Conservation (phyloP, 2,888 invertebrate genomes). For the Protodeltote pygarga region DNA sequence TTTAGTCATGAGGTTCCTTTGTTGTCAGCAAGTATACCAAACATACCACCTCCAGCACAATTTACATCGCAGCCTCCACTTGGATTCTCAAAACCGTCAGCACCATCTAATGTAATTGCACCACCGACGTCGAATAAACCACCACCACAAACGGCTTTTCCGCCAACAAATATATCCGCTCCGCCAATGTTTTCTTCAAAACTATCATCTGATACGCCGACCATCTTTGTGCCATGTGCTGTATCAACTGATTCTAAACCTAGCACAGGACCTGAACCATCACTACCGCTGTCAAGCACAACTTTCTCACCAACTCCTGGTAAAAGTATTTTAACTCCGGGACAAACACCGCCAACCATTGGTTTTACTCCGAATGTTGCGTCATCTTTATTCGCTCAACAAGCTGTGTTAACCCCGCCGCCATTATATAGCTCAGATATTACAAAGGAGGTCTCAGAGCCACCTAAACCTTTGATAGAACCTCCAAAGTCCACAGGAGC, state of each 20-base stretch:
- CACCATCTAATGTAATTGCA: slow-evolving; percentile 11
- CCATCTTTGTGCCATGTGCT: slow-evolving; percentile 23
- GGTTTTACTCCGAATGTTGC: slow-evolving; percentile 4
- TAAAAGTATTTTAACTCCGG: slow-evolving; percentile 8
- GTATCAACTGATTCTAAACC: slow-evolving; percentile 5
- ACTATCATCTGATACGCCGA: slow-evolving; percentile 5
- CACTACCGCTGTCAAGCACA: slow-evolving; percentile 2
- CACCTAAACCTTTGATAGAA: slow-evolving; percentile 60
- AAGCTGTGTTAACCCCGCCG: slow-evolving; percentile 35
- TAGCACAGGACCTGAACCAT: slow-evolving; percentile 2
- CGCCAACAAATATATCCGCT: slow-evolving; percentile 11
- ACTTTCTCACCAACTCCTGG: slow-evolving; percentile 12
- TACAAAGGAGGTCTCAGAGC: slow-evolving; percentile 42
- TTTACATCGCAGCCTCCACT: slow-evolving; percentile 18
- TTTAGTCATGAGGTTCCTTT: slow-evolving; percentile 5
- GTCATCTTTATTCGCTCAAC: slow-evolving; percentile 4
- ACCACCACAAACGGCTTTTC: slow-evolving; percentile 15
- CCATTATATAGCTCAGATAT: slow-evolving; percentile 49
- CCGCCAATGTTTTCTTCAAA: slow-evolving; percentile 27
- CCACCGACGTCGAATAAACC: slow-evolving; percentile 8
- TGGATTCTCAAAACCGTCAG: slow-evolving; percentile 15
- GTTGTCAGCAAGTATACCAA: slow-evolving; percentile 5
- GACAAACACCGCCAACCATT: background rate
- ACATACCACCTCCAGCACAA: slow-evolving; percentile 11
- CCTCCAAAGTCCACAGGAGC: slow-evolving; percentile 72